Percentiles rank a stretch among this genome's conserved stretches.
phyloP scores from a whole-genome alignment of 2,888 invertebrate genomes.

The Calameuta idolon region DNA sequence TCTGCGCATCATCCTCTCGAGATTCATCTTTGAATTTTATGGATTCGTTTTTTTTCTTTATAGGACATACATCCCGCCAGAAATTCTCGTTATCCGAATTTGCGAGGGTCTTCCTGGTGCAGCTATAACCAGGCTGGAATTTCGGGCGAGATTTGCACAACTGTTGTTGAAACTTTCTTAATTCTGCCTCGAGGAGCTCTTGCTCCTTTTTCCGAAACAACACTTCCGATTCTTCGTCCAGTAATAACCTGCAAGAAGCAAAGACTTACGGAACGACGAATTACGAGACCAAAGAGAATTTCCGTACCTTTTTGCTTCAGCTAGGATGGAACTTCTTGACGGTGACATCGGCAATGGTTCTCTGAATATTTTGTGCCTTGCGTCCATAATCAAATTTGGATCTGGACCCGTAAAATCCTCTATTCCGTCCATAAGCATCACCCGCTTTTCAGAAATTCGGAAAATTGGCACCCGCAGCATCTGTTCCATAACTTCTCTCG shows the following conservation, averaged over 20 bases:
- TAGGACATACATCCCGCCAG: conserved; percentile 38
- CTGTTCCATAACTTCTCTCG: conserved; percentile 47
- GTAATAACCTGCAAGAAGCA: conserved; percentile 33
- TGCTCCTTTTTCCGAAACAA: conserved; percentile 44
- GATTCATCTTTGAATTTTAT: background rate
- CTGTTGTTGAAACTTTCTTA: conserved; percentile 48
- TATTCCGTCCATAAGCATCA: conserved; percentile 30
- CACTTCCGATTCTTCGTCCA: conserved; percentile 40
- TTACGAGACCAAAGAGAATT: background rate
- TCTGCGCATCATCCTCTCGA: background rate
- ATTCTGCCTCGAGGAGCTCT: conserved; percentile 44
- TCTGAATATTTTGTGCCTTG: conserved; percentile 45
- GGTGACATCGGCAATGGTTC: conserved; percentile 33
- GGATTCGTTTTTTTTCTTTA: background rate
- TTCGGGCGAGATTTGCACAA: conserved; percentile 43
- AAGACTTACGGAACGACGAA: background rate
- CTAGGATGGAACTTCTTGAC: conserved; percentile 28
- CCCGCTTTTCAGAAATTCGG: conserved; percentile 38
- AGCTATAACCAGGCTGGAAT: conserved; percentile 39
- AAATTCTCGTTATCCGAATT: conserved; percentile 48
- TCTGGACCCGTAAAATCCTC: conserved; percentile 35
- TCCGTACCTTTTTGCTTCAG: conserved; percentile 40
- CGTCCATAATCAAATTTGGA: conserved; percentile 55
- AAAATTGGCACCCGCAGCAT: conserved; percentile 52
- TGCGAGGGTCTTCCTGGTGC: conserved; percentile 37